Conservation (phyloP, 2,113 vertebrate species). For the Cottus gobio region DNA sequence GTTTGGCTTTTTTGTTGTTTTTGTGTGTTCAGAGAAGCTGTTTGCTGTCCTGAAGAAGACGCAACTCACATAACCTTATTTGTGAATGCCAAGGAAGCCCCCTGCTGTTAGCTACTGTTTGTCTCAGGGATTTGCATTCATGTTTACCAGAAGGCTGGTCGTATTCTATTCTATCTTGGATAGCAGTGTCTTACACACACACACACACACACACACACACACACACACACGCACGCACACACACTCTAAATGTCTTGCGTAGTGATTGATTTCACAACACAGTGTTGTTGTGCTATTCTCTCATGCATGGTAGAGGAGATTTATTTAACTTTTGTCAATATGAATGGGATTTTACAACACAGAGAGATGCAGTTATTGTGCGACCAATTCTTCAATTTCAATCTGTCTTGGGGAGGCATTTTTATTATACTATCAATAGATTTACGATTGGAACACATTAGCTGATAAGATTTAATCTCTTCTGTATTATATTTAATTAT, state of each 20-base stretch:
- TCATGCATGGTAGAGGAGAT: background rate
- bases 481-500: background rate
- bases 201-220: background rate
- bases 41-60: constrained; percentile 40
- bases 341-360: background rate
- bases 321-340: background rate
- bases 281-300: background rate
- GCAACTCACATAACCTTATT: constrained; percentile 11
- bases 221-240: background rate
- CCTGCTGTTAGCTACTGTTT: background rate
- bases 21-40: constrained; percentile 31
- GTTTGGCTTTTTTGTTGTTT: background rate
- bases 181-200: background rate
- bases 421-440: background rate
- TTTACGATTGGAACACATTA: background rate
- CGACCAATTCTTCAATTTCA: background rate
- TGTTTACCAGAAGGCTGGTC: background rate
- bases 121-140: background rate
- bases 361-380: background rate
- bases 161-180: background rate
- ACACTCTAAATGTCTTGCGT: background rate
- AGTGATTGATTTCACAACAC: background rate
- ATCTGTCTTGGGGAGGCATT: background rate
- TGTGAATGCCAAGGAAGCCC: constrained; percentile 10
- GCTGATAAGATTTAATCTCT: background rate